Evolutionary conservation across 2,113 vertebrate species (phyloP), one percentile per base, ranked within the genome.

Genomic region (Phyllostomus discolor): DNA sequence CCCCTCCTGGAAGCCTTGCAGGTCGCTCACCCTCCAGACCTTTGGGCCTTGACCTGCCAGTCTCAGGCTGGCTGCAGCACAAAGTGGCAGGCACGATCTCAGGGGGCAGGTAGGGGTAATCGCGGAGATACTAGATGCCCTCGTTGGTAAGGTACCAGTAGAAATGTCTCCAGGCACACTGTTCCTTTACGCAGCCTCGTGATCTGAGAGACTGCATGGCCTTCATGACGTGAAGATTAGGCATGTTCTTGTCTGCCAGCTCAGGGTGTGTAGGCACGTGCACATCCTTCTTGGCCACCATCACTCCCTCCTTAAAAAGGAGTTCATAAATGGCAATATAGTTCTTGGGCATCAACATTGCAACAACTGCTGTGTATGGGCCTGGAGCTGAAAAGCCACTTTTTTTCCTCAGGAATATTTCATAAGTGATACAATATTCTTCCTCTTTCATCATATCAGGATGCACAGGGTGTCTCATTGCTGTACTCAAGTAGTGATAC

Each of bases 101-200:
- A 0, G 99, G 99, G 57, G 99, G 99, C 15, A 99, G 98, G 97
- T 99, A 99, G 10, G 99, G 99, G 98, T 99, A 99, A 98, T 99
- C 99, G 0, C 99, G 99, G 97, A 99, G 98, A 95, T 99, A 99
- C 98, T 99, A 99, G 98, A 99, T 99, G 48, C 99, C 99, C 97
- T 99, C 99, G 7, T 99, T 99, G 97, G 99, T 99, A 91, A 99
- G 99, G 88, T 99, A 99, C 99, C 99, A 99, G 98, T 99, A 99
- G 96, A 99, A 99, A 84, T 99, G 99, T 95, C 99, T 99, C 99
- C 99, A 99, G 10, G 99, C 99, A 99, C 99, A 99, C 98, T 99
- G 99, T 97, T 99, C 99, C 98, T 99, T 99, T 96, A 99, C 99
- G 1, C 99, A 99, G 80, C 99, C 99, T 31, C 99, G 99, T 10